These are phyloP conservation scores for Gallinago solitaria DNA, from an alignment of 2,797 vertebrate genomes.

Conservation along the genomic window DNA sequence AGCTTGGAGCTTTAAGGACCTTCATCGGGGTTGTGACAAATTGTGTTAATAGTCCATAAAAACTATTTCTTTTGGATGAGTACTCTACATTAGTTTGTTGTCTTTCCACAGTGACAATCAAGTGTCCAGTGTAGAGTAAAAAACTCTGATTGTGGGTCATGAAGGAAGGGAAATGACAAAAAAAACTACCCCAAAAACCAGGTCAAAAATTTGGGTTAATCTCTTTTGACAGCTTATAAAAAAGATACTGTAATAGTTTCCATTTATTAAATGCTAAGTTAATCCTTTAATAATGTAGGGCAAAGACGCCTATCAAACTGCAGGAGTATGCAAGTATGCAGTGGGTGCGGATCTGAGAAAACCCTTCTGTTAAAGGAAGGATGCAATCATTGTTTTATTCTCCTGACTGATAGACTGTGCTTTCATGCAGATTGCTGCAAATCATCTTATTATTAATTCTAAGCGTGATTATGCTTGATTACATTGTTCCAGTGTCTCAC, in stretches of 20 bases:
- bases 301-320: neutral
- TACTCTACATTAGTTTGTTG: neutral
- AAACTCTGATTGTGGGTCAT: neutral
- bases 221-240: neutral
- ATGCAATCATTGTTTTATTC: neutral
- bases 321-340: neutral
- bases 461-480: neutral
- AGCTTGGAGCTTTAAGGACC: neutral
- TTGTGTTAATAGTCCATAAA: neutral
- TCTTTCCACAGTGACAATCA: neutral
- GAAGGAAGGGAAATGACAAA: neutral
- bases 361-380: neutral
- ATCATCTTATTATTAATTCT: neutral
- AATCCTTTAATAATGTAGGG: constrained; percentile 2
- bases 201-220: constrained; percentile 34
- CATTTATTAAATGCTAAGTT: constrained; percentile 10
- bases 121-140: neutral
- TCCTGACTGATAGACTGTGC: neutral
- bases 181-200: neutral
- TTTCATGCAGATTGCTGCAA: neutral
- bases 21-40: neutral
- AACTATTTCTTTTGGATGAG: neutral
- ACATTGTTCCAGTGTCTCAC: neutral
- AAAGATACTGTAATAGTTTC: neutral
- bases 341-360: neutral